Conservation (phyloP, 2,797 vertebrate species). For the Eulemur mongoz region DNA sequence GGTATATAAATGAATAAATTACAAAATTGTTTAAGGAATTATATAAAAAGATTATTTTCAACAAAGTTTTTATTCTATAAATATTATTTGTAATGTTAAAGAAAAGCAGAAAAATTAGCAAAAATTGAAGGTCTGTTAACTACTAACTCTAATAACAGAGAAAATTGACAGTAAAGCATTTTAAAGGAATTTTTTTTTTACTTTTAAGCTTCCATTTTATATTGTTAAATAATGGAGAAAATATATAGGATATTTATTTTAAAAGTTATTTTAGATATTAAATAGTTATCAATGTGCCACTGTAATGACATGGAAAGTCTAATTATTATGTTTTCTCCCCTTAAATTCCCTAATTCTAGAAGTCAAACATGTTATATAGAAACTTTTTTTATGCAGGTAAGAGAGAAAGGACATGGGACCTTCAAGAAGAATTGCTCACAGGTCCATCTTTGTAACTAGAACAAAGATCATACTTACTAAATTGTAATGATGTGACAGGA, state of each 20-base stretch:
- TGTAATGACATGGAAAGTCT: not conserved
- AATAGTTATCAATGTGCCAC: not conserved
- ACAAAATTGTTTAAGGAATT: not conserved
- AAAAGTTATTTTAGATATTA: not conserved
- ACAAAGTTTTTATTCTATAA: not conserved
- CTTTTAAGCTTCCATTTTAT: not conserved
- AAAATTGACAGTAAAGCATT: not conserved
- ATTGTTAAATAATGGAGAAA: conserved; percentile 5
- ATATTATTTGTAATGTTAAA: not conserved
- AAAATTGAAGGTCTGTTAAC: not conserved
- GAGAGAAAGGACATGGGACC: not conserved
- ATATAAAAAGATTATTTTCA: not conserved
- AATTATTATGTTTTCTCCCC: not conserved
- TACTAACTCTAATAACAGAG: not conserved
- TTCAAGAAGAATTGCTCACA: not conserved
- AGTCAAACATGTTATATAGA: not conserved
- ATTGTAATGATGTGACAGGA: not conserved
- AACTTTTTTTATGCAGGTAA: not conserved
- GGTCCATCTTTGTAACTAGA: not conserved
- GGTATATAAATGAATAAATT: not conserved
- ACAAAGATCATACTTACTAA: conserved; percentile 41
- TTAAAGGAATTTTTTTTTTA: not conserved
- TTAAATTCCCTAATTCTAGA: not conserved
- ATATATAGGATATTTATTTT: not conserved
- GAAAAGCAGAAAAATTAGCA: not conserved